phyloP scores from a whole-genome alignment of 2,888 invertebrate species.

The Eilema griseolum region DNA sequence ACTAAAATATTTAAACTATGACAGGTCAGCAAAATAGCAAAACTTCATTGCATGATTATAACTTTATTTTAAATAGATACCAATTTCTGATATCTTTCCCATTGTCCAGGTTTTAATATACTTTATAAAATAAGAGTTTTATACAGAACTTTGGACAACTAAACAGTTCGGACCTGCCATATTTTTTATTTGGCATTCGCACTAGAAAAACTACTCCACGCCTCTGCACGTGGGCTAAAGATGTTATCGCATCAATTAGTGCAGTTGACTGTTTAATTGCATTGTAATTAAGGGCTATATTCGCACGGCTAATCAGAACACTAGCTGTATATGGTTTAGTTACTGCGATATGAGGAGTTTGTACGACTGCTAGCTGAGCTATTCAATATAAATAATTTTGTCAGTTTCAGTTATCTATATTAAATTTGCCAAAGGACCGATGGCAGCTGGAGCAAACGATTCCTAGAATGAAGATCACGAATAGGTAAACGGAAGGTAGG shows the following conservation, averaged over 20 bases:
- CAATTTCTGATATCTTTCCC: no score
- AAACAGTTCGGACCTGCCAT: conserved; percentile 33
- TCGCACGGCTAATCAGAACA: conserved; percentile 65
- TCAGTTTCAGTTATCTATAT: no score
- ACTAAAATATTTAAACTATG: no score
- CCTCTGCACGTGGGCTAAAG: conserved; percentile 58
- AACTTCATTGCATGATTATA: no score
- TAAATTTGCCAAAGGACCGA: no score
- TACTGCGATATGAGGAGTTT: conserved; percentile 49
- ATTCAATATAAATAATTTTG: not conserved
- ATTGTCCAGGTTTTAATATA: not conserved
- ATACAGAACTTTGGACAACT: conserved; percentile 37
- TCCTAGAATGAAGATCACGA: no score
- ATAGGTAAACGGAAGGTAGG: no score
- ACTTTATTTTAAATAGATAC: no score
- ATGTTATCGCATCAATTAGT: conserved; percentile 74
- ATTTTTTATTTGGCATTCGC: conserved; percentile 48
- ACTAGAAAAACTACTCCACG: conserved; percentile 61
- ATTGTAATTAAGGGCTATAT: conserved; percentile 75
- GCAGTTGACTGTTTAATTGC: conserved; percentile 70
- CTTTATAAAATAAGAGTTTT: not conserved
- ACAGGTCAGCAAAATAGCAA: no score
- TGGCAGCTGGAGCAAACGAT: no score
- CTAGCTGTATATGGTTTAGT: conserved; percentile 69
- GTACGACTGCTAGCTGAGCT: conserved; percentile 30